Conservation (phyloP, 2,797 vertebrate species). For the Columba guinea region DNA sequence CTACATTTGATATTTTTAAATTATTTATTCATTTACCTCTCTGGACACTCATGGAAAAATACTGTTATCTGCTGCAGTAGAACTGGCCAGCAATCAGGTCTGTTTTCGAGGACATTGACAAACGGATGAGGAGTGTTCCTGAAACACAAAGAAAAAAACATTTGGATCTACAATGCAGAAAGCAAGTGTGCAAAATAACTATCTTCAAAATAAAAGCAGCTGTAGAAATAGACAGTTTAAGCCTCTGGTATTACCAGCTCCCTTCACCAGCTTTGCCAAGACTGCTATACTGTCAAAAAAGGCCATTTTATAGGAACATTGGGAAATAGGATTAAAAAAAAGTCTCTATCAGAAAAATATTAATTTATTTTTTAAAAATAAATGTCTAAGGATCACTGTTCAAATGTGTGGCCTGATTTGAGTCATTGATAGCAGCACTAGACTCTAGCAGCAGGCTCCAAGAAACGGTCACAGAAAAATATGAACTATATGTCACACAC, state of each 20-base stretch:
- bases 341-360: background rate
- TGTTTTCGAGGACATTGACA: constrained; percentile 91
- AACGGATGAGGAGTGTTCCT: constrained; percentile 90
- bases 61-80: constrained; percentile 86
- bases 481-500: background rate
- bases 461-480: background rate
- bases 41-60: constrained; percentile 82
- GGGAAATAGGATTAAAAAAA: background rate
- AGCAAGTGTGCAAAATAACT: background rate
- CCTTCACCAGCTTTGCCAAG: background rate
- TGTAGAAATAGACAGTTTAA: background rate
- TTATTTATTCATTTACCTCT: constrained; percentile 78
- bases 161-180: background rate
- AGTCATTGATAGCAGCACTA: background rate
- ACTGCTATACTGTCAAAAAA: background rate
- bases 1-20: constrained; percentile 37
- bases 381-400: background rate
- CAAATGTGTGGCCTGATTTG: background rate
- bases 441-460: background rate
- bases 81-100: constrained; percentile 89
- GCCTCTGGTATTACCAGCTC: background rate
- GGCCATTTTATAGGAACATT: background rate
- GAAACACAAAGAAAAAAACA: constrained; percentile 49
- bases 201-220: background rate
- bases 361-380: background rate